Conservation (phyloP, 2,888 invertebrate genomes). For the Quadriops clusia region DNA sequence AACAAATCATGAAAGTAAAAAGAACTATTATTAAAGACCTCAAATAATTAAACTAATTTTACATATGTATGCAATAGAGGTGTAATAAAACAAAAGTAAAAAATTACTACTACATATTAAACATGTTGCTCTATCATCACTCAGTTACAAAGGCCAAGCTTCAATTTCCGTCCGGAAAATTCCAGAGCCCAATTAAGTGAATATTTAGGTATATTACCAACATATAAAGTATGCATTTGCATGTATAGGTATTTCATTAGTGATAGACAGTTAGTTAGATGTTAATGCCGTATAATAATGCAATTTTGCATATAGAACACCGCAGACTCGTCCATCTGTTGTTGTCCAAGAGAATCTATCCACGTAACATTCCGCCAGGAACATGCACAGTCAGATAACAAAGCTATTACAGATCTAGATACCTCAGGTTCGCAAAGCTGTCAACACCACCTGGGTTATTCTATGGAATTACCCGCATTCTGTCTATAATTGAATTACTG, state of each 20-base stretch:
- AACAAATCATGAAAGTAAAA: too few species aligned
- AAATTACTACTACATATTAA: too few species aligned
- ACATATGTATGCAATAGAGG: too few species aligned
- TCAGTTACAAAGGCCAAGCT: too few species aligned
- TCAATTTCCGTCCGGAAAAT: too few species aligned
- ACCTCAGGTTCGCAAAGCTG: slow-evolving; percentile 27
- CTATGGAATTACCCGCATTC: slow-evolving; percentile 25
- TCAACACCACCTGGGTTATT: slow-evolving; percentile 23
- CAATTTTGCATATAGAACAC: slow-evolving; percentile 15
- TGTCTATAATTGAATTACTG: slow-evolving; percentile 22
- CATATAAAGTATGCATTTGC: too few species aligned
- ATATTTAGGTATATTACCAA: too few species aligned
- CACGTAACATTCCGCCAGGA: slow-evolving; percentile 19
- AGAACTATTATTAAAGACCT: too few species aligned
- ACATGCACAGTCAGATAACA: slow-evolving; percentile 24
- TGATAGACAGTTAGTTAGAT: slow-evolving; percentile 14
- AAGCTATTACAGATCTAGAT: slow-evolving; percentile 27
- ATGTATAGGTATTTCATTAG: slow-evolving; percentile 15
- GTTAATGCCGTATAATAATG: slow-evolving; percentile 18
- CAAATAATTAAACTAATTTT: too few species aligned
- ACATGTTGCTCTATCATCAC: too few species aligned
- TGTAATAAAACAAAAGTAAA: too few species aligned
- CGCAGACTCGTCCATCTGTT: slow-evolving; percentile 17
- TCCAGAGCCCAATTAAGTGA: too few species aligned
- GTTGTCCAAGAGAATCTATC: slow-evolving; percentile 13